These are phyloP conservation scores for Xestia ashworthii DNA, from an alignment of 2,888 invertebrate species.

Conservation along the genomic window DNA sequence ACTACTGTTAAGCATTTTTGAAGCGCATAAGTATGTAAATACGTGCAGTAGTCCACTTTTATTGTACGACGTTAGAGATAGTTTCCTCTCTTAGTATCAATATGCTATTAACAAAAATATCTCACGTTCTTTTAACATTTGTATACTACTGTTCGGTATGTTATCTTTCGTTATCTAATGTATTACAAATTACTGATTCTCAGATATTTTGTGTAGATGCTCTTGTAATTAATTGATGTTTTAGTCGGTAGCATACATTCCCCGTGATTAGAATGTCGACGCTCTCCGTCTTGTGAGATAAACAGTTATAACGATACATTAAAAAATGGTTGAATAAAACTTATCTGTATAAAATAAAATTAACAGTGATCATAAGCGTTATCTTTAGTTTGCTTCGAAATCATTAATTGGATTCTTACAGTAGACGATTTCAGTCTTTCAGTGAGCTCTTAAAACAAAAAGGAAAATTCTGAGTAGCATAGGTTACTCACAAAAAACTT, in stretches of 20 bases:
- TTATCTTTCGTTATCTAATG: conserved; percentile 56
- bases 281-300: conserved; percentile 18
- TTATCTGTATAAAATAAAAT: conserved; percentile 6
- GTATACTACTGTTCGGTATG: conserved; percentile 45
- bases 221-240: conserved; percentile 55
- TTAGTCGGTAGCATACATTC: conserved; percentile 52
- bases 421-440: background rate
- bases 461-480: background rate
- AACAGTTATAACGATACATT: conserved; percentile 36
- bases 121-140: conserved; percentile 45
- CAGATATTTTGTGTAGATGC: conserved; percentile 44
- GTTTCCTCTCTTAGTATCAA: conserved; percentile 33
- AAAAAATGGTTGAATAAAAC: background rate
- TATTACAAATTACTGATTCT: conserved; percentile 60
- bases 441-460: background rate
- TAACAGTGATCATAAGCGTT: background rate
- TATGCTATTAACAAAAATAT: conserved; percentile 53
- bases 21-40: conserved; percentile 66
- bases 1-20: conserved; percentile 83
- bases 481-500: background rate
- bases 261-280: conserved; percentile 45
- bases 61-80: conserved; percentile 42
- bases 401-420: conserved; percentile 1
- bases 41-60: conserved; percentile 55
- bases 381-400: background rate